Evolutionary conservation across 2,888 invertebrate genomes (phyloP), one percentile per base, ranked within the genome.

Genomic region (Hirtodrosophila trivittata): DNA sequence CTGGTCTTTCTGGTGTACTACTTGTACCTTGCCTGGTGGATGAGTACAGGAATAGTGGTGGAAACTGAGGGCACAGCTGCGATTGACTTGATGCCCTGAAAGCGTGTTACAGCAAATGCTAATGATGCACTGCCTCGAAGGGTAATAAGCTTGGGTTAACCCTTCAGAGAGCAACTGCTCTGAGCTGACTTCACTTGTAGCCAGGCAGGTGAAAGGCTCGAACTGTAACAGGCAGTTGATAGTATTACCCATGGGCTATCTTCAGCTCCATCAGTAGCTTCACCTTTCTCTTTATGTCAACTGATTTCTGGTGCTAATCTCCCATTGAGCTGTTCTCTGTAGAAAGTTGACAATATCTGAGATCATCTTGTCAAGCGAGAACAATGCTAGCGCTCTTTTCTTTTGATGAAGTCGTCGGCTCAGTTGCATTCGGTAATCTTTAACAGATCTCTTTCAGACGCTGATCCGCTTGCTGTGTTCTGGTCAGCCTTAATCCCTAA

Each of bases 21-120:
- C 18, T 21, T 21, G 18, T 21, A 62, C 42, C 54, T 43, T 13
- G 9, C 1, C 33, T 9, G 13, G 18, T 21, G 30, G 41, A 13
- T 32, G 13, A n/a, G 10, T 12, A 13, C 1, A 10, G 4, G 1
- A 39, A 32, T 13, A 33, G 52, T 62, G 56, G 68, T 62, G 57
- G 39, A 35, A n/a, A 58, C 35, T 38, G 25, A 54, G 54, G 46
- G 52, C 65, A 43, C 65, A 65, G 69, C 71, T 69, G 70, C 42
- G 50, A 65, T 65, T 69, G 71, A 69, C 54, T 65, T 65, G 39
- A 46, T 56, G 62, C 30, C 13, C n/a, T 30, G 18, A 12, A 37
- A 42, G 45, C 5, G 35, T 41, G 45, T 50, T 33, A 14, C 33
- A 60, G 21, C 54, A 16, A 56, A 52, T 62, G 74, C 67, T 67